Percentiles rank a stretch among this genome's conserved stretches.
phyloP scores from a whole-genome alignment of 2,888 invertebrate genomes.

The Maniola hyperantus region DNA sequence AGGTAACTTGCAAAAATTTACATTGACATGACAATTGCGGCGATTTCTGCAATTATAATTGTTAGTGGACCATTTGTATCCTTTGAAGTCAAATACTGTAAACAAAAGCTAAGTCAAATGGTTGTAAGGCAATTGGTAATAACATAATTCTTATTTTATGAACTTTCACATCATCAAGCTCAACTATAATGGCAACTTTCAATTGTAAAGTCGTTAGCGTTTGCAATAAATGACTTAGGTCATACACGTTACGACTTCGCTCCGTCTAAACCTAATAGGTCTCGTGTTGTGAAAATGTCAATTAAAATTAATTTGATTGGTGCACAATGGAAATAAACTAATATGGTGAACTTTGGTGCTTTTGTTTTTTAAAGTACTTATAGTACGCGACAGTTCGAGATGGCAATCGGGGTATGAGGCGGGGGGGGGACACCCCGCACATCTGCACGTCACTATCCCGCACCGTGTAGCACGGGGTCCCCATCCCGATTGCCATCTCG shows the following conservation, averaged over 20 bases:
- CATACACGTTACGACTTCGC: conserved; percentile 37
- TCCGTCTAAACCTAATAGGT: conserved; percentile 36
- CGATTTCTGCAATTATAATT: too few species aligned
- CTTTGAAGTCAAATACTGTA: background rate
- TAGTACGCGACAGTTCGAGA: too few species aligned
- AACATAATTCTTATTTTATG: conserved; percentile 15
- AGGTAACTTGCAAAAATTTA: too few species aligned
- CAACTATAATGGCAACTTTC: conserved; percentile 55
- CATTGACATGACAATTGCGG: too few species aligned
- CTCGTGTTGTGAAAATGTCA: conserved; percentile 40
- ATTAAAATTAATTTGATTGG: conserved; percentile 31
- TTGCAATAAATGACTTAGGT: conserved; percentile 32
- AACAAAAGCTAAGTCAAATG: conserved; percentile 2
- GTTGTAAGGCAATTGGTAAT: too few species aligned
- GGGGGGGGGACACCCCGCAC: too few species aligned
- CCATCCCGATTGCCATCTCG: too few species aligned
- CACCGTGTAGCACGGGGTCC: too few species aligned
- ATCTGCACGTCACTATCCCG: too few species aligned
- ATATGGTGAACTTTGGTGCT: background rate
- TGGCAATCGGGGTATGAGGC: too few species aligned
- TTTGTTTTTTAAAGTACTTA: too few species aligned
- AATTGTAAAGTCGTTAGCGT: conserved; percentile 61
- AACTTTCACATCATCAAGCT: conserved; percentile 26
- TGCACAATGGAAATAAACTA: conserved; percentile 16
- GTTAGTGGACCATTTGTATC: too few species aligned